Base-by-base conservation (phyloP, 2,113 vertebrate genomes). In the Morone chrysops region DNA sequence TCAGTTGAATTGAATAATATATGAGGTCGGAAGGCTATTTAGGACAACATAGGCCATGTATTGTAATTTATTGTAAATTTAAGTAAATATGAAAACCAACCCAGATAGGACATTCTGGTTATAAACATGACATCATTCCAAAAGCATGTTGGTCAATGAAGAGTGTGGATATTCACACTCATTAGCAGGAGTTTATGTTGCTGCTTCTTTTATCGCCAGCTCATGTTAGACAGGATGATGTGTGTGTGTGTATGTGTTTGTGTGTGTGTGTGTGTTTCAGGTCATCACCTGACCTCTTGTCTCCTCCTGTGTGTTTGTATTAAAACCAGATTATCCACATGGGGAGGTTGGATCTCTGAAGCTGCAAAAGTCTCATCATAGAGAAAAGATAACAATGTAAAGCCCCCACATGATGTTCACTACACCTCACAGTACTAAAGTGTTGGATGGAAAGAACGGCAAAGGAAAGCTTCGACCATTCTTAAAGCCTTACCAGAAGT, bases 111-210 rank as follows among this genome's bases (percentile, higher is more conserved):
- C 56, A 47, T 60, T 25, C 20, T 20, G 41, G 13, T 25, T 70
- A 11, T 59, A 17, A 48, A 40, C 25, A 78, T 82, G 57, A 62
- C 41, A 53, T 71, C 77, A 70, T 70, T 36, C 8, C 18, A 40
- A 36, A 70, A 50, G 78, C 81, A 88, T 86, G 60, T 79, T 62
- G 81, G 83, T 81, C 67, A 76, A 16, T 38, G 22, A 12, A 8
- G 36, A 31, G 50, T 20, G 77, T 84, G 51, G 84, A 82, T 84
- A 77, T 84, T 82, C 70, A 76, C 70, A 16, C 62, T 74, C 76
- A 86, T 80, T 86, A 89, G 18, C 54, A 66, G 51, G 16, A 47
- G 38, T 51, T n/a, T 43, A 16, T 65, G 20, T 41, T 1, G 0
- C 40, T 48, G 47, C 43, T 59, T 65, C 25, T 68, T 36, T 80